Conservation (phyloP, 2,888 invertebrate genomes). For the Ariolimax columbianus region DNA sequence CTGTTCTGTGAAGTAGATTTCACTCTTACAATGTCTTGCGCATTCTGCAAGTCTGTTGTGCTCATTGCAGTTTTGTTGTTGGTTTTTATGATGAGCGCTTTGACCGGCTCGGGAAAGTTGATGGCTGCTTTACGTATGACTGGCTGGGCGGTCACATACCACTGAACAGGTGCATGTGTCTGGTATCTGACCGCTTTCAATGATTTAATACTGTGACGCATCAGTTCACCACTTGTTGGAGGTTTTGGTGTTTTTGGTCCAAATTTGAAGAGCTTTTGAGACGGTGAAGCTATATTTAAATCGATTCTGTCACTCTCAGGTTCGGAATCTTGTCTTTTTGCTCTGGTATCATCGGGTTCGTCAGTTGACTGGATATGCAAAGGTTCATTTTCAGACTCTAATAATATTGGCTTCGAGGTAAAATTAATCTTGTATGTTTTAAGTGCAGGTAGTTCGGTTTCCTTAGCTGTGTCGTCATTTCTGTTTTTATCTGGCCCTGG, state of each 20-base stretch:
- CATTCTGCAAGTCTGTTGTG: no score
- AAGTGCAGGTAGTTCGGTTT: neutral
- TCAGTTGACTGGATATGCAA: neutral
- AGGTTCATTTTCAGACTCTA: neutral
- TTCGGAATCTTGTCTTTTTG: neutral
- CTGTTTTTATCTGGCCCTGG: neutral
- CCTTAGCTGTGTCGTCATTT: neutral
- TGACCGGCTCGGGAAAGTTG: neutral
- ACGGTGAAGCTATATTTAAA: neutral
- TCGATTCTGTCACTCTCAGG: neutral
- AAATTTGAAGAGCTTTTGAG: neutral
- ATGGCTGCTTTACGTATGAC: neutral
- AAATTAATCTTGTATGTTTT: slow-evolving; percentile 10
- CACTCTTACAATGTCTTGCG: no score
- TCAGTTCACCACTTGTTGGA: slow-evolving; percentile 13
- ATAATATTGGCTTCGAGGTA: neutral
- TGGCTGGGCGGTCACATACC: slow-evolving; percentile 40
- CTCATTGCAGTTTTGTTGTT: neutral
- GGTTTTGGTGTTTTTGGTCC: neutral
- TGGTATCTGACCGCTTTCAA: slow-evolving; percentile 42
- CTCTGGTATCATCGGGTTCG: neutral
- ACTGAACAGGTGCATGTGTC: slow-evolving; percentile 45
- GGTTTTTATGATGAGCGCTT: neutral
- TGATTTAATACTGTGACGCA: slow-evolving; percentile 36
- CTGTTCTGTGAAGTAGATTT: neutral